Conservation (phyloP, 64 coral and sea anemone species). For the Montipora capricornis region DNA sequence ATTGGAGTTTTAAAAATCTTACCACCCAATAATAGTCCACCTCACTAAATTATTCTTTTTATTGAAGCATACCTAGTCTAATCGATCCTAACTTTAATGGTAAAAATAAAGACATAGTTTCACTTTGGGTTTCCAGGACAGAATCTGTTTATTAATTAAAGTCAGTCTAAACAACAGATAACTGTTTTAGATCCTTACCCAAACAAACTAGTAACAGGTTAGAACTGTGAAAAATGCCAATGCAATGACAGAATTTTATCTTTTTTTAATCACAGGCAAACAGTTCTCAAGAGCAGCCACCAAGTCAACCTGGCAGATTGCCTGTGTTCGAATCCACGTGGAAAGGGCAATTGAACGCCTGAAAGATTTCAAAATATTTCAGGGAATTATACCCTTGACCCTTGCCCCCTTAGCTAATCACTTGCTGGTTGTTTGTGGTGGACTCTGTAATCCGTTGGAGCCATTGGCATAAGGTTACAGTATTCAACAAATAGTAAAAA, state of each 20-base stretch:
- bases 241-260: not conserved
- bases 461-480: not conserved
- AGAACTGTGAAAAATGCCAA: slow-evolving; percentile 5
- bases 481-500: not conserved
- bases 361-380: slow-evolving; percentile 28
- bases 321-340: slow-evolving; percentile 6
- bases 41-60: not conserved
- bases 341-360: slow-evolving; percentile 8
- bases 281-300: not conserved
- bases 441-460: slow-evolving; percentile 11
- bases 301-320: slow-evolving; percentile 12
- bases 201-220: slow-evolving; percentile 3
- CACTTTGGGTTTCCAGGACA: not conserved
- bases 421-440: slow-evolving; percentile 6
- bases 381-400: slow-evolving; percentile 6
- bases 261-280: slow-evolving; percentile 8
- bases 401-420: not conserved
- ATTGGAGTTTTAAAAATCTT: slow-evolving; percentile 14
- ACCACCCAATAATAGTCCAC: not conserved
- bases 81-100: slow-evolving; percentile 1
- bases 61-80: not conserved
- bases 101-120: slow-evolving; percentile 4
- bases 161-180: slow-evolving; percentile 5
- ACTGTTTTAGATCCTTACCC: slow-evolving; percentile 9
- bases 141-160: slow-evolving; percentile 15